A percentile compares a stretch with the other conserved stretches of the same genome.
Conservation (phyloP, 2,888 invertebrate species). For the Caenorhabditis drosophilae region DNA sequence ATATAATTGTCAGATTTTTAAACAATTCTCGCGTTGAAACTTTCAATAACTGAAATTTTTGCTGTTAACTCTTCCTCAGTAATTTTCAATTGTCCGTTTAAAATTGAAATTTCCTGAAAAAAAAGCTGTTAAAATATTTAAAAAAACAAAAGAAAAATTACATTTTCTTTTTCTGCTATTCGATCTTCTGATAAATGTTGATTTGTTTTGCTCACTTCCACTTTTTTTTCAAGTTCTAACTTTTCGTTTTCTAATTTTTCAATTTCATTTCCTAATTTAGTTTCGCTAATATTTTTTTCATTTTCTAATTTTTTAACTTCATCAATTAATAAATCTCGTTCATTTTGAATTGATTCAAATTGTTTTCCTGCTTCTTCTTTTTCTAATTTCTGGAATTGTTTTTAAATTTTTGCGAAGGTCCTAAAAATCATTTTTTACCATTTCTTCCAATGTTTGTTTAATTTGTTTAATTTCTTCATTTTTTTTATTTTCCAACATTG, state of each 20-base stretch:
- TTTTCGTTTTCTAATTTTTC: slow-evolving; percentile 16
- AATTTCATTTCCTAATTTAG: not conserved
- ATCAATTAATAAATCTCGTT: too few relatives aligned
- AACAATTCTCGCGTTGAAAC: slow-evolving; percentile 37
- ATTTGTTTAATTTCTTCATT: slow-evolving; percentile 12
- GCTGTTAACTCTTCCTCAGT: slow-evolving; percentile 17
- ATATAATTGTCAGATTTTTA: not conserved
- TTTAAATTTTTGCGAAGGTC: not conserved
- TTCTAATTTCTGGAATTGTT: not conserved
- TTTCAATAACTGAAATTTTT: slow-evolving; percentile 27
- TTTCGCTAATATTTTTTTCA: not conserved
- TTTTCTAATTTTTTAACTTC: not conserved
- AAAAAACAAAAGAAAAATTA: not conserved
- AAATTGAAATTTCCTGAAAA: slow-evolving; percentile 17
- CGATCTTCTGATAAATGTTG: not conserved
- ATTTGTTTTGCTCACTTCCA: not conserved
- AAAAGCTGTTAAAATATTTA: not conserved
- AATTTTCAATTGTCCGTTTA: slow-evolving; percentile 11
- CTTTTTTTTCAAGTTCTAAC: slow-evolving; percentile 6
- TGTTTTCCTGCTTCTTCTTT: slow-evolving; percentile 1
- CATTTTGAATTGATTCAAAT: too few relatives aligned
- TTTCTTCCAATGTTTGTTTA: slow-evolving; percentile 1
- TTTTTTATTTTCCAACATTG: not conserved
- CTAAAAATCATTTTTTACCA: not conserved
- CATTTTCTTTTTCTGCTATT: not conserved